A percentile compares a stretch with the other conserved stretches of the same genome.
phyloP scores from a whole-genome alignment of 2,888 invertebrate species.

The Archips xylosteana region DNA sequence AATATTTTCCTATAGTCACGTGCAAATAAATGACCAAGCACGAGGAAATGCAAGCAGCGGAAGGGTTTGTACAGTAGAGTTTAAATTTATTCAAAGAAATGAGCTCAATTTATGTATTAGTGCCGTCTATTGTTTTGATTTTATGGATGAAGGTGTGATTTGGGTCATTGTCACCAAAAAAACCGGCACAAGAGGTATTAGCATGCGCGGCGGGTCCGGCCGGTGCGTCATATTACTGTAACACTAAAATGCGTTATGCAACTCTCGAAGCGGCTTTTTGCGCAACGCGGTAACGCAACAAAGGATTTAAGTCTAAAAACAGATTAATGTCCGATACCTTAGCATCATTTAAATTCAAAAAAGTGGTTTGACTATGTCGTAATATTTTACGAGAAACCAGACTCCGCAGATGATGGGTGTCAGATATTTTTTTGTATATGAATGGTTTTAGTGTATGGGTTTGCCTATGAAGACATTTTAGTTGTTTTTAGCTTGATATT shows the following conservation, averaged over 20 bases:
- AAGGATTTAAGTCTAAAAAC: constrained; percentile 29
- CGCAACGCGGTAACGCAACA: constrained; percentile 47
- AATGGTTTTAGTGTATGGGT: too few relatives aligned
- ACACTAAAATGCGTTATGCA: constrained; percentile 64
- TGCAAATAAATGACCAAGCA: not conserved
- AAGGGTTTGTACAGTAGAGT: not conserved
- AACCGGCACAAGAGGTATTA: constrained; percentile 69
- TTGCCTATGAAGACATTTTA: too few relatives aligned
- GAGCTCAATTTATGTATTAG: constrained; percentile 40
- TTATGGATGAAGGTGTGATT: constrained; percentile 74
- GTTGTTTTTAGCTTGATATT: too few relatives aligned
- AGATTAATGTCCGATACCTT: constrained; percentile 26
- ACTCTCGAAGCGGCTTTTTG: constrained; percentile 66
- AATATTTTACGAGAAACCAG: not conserved
- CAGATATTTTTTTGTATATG: too few relatives aligned
- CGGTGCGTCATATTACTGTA: constrained; percentile 75
- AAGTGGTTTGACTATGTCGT: not conserved
- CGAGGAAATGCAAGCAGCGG: not conserved
- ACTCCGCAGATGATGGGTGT: not conserved
- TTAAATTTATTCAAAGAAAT: constrained; percentile 5
- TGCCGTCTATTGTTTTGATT: constrained; percentile 70
- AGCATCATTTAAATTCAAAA: constrained; percentile 1
- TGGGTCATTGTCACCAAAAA: constrained; percentile 75
- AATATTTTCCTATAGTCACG: not conserved
- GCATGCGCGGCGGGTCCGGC: constrained; percentile 63